Conservation (phyloP, 92 coral and sea anemone species). For the Actinernus sp. region DNA sequence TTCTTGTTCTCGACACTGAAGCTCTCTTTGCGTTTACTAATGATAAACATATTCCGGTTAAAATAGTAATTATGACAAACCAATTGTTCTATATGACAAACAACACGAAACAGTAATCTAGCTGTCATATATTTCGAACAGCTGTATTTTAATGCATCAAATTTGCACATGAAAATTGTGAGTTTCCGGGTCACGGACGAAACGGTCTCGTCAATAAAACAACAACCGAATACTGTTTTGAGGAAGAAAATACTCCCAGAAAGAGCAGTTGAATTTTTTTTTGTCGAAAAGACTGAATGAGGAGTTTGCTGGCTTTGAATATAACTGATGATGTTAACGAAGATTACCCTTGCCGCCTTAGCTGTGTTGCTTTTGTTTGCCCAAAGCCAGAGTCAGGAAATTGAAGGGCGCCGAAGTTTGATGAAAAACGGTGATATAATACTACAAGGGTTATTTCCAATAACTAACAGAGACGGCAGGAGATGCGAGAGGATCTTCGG, state of each 20-base stretch:
- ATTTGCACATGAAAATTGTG: background rate
- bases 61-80: background rate
- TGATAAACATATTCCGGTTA: background rate
- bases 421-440: conserved; percentile 72
- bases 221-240: no score
- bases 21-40: no score
- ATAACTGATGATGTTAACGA: no score
- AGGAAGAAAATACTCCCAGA: no score
- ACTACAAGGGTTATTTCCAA: conserved; percentile 81
- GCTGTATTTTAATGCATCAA: conserved; percentile 1
- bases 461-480: conserved; percentile 64
- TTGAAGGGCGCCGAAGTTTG: conserved; percentile 7
- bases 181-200: no score
- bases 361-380: background rate
- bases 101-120: background rate
- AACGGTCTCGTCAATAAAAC: no score
- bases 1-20: no score
- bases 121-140: conserved; percentile 5
- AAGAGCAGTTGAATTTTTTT: no score
- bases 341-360: background rate
- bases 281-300: no score
- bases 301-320: no score
- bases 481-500: conserved; percentile 55
- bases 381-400: background rate
- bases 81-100: background rate